Base-by-base conservation (phyloP, 1,140 invertebrate species). In the Nylanderia fulva region DNA sequence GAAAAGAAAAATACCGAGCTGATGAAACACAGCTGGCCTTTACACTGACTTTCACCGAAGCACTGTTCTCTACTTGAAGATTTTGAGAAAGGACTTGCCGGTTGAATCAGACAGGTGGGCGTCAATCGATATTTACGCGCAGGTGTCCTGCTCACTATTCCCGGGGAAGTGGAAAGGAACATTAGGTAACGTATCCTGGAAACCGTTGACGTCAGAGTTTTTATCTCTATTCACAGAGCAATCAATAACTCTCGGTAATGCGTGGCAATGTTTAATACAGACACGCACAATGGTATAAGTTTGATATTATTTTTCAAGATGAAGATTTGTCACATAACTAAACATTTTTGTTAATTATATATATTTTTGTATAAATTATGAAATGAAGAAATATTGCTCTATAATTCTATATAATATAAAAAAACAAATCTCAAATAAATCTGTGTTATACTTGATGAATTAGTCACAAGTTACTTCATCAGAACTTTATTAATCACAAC, bases 11-110 rank as follows among this genome's bases (percentile, higher is more conserved):
- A 45, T 58, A 36, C 54, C 24, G 8, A 36, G 84, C 63, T 87
- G 88, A 61, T 42, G 76, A 89, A 83, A 39, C 58, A 24, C 33
- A 79, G 80, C n/a, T n/a, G n/a, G n/a, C 66, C 84, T 45, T 84
- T 87, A 48, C 56, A 60, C 64, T 79, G 66, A 74, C 52, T 48
- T 74, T 75, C 79, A 82, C 86, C 72, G 69, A 83, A 63, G 84
- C 85, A 91, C 90, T 91, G 84, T 72, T n/a, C 77, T 85, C 84
- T 79, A 77, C 52, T 84, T 54, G 66, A 88, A 60, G 56, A 86
- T 84, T 54, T 58, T 2, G 0, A 29, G 42, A 15, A 52, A 79
- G 60, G 6, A 54, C 39, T 56, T 24, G 42, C 27, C 39, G 61
- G 39, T 13, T 18, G 21, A 79, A 63, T 64, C 74, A 24, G 60